A percentile compares a stretch with the other conserved stretches of the same genome.
phyloP scores from a whole-genome alignment of 2,113 vertebrate species.

The Sus scrofa region DNA sequence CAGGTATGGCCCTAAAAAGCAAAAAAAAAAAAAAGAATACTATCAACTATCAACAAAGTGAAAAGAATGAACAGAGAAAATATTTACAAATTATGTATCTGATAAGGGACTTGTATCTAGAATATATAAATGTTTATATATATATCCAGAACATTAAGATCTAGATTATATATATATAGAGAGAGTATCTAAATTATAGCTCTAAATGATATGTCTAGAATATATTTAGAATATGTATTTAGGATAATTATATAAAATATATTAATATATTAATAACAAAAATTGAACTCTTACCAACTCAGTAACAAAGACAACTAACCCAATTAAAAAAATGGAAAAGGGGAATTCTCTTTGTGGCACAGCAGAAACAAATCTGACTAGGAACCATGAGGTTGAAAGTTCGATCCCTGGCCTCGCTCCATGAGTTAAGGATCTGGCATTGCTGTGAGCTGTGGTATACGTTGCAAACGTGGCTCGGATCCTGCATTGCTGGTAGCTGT shows the following conservation, averaged over 20 bases:
- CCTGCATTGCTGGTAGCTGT: too few relatives aligned
- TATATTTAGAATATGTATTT: background rate
- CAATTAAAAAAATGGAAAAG: background rate
- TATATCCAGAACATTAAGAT: background rate
- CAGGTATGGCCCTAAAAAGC: too few relatives aligned
- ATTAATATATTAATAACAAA: background rate
- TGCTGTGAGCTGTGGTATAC: too few relatives aligned
- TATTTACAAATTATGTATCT: background rate
- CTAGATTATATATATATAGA: background rate
- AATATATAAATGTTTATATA: background rate
- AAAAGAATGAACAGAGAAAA: background rate
- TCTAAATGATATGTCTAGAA: background rate
- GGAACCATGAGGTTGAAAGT: too few relatives aligned
- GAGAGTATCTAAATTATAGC: background rate
- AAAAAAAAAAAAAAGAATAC: too few relatives aligned
- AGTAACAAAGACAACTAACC: background rate
- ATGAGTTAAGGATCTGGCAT: too few relatives aligned
- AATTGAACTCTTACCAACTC: background rate
- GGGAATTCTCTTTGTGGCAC: too few relatives aligned
- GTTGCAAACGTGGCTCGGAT: too few relatives aligned
- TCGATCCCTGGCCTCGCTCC: too few relatives aligned
- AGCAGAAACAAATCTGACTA: too few relatives aligned
- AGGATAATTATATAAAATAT: background rate
- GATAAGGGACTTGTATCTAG: conserved; percentile 7
- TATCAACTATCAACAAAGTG: background rate